These are phyloP conservation scores for Acleris holmiana DNA, from an alignment of 2,888 invertebrate genomes.

Conservation along the genomic window DNA sequence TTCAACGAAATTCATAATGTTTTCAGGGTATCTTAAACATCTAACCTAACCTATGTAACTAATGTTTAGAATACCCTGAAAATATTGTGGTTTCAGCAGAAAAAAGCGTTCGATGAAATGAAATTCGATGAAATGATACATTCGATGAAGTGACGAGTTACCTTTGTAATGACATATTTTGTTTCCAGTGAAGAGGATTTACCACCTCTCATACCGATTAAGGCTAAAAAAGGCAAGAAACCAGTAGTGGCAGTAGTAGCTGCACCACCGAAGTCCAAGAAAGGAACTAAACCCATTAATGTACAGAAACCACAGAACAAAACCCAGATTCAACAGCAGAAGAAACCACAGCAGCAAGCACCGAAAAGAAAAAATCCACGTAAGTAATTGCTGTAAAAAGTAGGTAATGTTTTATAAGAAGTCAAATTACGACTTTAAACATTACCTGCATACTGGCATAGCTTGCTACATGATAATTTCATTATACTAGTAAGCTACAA, in stretches of 20 bases:
- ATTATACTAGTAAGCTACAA: no score
- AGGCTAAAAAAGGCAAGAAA: constrained; percentile 29
- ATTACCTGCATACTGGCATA: no score
- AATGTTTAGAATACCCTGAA: no score
- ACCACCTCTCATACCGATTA: constrained; percentile 24
- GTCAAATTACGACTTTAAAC: not conserved
- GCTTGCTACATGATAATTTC: no score
- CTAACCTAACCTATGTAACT: no score
- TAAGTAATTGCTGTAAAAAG: constrained; percentile 4
- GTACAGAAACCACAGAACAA: constrained; percentile 6
- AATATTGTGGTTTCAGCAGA: no score
- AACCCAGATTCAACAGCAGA: not conserved
- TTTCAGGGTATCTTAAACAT: no score
- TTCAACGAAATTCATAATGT: no score
- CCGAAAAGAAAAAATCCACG: constrained; percentile 25
- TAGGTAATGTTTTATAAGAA: not conserved
- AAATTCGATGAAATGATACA: no score
- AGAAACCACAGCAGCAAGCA: not conserved
- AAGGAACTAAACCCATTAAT: constrained; percentile 1
- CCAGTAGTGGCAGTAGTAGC: constrained; percentile 7
- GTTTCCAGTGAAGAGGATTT: constrained; percentile 47
- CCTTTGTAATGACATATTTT: not conserved
- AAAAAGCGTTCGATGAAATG: no score
- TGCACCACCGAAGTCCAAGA: constrained; percentile 6
- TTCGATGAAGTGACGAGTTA: no score